Evolutionary conservation across 1,140 invertebrate species (phyloP), one percentile per base, ranked within the genome.

Genomic region (Zaprionus capensis): DNA sequence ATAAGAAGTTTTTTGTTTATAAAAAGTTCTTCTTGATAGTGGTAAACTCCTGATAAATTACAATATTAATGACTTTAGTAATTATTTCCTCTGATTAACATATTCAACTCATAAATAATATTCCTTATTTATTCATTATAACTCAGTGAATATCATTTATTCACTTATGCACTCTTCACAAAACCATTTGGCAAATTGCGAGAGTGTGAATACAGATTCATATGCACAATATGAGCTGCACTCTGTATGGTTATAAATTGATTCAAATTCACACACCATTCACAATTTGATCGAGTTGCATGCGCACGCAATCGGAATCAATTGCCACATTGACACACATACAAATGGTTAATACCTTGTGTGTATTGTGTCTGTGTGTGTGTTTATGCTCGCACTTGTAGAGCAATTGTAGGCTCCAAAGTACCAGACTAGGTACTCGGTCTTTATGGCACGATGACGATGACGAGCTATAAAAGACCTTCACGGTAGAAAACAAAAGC

Each of bases 271-370:
- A 76, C 71, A 85, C 75, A 80, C 66, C 72, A 80, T 66, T 80
- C 67, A 78, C 73, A 77, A 61, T 71, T 76, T 78, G 73, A 81
- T 78, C 65, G 59, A 73, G 65, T 78, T 88, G 84, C 83, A 83
- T 69, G 70, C 84, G 87, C 80, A 87, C 77, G 84, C 83, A 79
- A 87, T 75, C 51, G 64, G 66, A 87, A 84, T 87, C 83, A 87
- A 87, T 87, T 87, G 80, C 84, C 84, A 87, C 83, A 87, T 83
- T 87, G 84, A 87, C 83, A 87, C 73, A 87, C 68, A 86, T 78
- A 85, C 55, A 59, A 71, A 70, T 63, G 64, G 26, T 51, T 64
- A 64, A 38, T 72, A 58, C 34, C 55, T 38, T 14, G 31, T 31
- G 7, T 41, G 17, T 22, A 12, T 49, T 69, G 20, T 53, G n/a